Base-by-base conservation (phyloP, 2,888 invertebrate species). In the Spicauda simplicius region DNA sequence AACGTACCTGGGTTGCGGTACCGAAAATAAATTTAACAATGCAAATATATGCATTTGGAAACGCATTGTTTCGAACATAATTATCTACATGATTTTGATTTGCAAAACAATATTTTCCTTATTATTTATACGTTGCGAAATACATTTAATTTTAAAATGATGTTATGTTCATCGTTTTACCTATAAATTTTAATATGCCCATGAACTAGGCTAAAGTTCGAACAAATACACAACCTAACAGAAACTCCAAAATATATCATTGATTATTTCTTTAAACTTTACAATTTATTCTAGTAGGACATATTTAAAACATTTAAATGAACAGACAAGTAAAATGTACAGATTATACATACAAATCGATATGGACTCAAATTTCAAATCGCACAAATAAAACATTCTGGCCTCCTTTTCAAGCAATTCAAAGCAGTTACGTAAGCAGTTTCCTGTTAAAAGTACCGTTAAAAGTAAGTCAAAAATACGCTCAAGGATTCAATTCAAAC, bases 391-490 rank as follows among this genome's bases (percentile, higher is more conserved):
- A 37, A 33, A 33, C 57, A 19, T 41, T 19, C 41, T 41, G 57
- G 37, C 33, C 41, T 57, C 41, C 18, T 57, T 56, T 37, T 56
- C 19, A 14, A 19, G 41, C 14, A 57, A 57, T 57, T 57, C 33
- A 57, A 64, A 57, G n/a, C 18, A 30, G 19, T 64, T 41, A 54
- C 45, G 54, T 54, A 65, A 53, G 59, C 58, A 19, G 52, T 64
- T 53, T 41, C 59, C 65, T 53, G 41, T 65, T 53, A 58, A 53
- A 58, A 65, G 52, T 59, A 54, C 65, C 65, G 65, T 65, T 64
- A 64, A 37, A 64, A 57, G 12, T 45, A 52, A 55, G 20, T 18
- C 54, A 59, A 59, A 59, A 52, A 45, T 58, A 41, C 30, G 45
- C 65, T 65, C 53, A 59, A 65, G 65, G 65, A 54, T 45, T 59